Evolutionary conservation across 2,888 invertebrate species (phyloP).

Genomic region (Eupithecia dodoneata): DNA sequence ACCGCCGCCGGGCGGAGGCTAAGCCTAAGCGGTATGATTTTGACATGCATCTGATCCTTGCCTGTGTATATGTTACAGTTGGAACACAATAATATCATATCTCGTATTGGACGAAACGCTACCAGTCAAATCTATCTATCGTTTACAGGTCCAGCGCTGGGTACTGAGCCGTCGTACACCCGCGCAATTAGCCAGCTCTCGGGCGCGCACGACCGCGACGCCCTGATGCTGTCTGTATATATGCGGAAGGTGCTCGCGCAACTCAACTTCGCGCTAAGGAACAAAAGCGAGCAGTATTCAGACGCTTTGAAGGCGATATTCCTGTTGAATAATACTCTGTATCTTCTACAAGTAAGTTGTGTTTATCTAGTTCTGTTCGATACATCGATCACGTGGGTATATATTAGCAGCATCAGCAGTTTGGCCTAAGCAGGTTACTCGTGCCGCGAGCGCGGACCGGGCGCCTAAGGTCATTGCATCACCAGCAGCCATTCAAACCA

Average conservation of each 20-base stretch:
- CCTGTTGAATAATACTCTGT: slow-evolving; percentile 96
- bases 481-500: no score
- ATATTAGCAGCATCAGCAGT: no score
- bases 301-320: slow-evolving; percentile 96
- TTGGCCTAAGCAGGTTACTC: no score
- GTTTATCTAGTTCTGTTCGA: neutral
- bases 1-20: no score
- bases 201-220: slow-evolving; percentile 62
- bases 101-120: slow-evolving; percentile 88
- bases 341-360: slow-evolving; percentile 88
- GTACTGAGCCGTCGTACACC: slow-evolving; percentile 65
- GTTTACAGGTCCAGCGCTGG: slow-evolving; percentile 67
- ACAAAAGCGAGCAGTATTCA: slow-evolving; percentile 95
- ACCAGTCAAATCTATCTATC: slow-evolving; percentile 81
- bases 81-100: slow-evolving; percentile 92
- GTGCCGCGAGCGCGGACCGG: no score
- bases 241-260: slow-evolving; percentile 96
- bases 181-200: slow-evolving; percentile 62
- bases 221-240: slow-evolving; percentile 89
- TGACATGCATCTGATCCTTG: neutral
- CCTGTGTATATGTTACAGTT: slow-evolving; percentile 81
- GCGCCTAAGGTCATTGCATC: no score
- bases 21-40: no score
- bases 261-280: slow-evolving; percentile 93
- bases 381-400: no score